Conservation (phyloP, 2,113 vertebrate genomes). For the Gopherus flavomarginatus region DNA sequence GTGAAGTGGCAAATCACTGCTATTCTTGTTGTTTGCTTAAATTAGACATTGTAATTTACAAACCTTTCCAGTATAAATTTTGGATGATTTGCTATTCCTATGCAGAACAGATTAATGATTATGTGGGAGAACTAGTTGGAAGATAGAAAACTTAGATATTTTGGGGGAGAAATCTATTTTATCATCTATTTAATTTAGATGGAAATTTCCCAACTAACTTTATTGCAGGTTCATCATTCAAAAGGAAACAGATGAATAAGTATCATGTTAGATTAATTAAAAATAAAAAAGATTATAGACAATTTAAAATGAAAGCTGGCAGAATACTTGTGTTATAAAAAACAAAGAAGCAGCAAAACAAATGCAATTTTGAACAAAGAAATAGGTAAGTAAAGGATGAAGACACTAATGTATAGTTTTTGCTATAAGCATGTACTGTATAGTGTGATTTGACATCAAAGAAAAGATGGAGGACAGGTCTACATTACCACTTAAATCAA, state of each 20-base stretch:
- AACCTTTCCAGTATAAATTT: not conserved
- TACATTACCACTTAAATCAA: too few relatives aligned
- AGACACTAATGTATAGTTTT: not conserved
- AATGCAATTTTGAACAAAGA: not conserved
- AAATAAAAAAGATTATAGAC: not conserved
- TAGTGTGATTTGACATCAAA: not conserved
- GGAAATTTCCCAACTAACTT: too few relatives aligned
- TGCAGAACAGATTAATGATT: too few relatives aligned
- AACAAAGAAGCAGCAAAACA: not conserved
- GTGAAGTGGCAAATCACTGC: not conserved
- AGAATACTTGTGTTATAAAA: not conserved
- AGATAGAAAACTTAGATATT: too few relatives aligned
- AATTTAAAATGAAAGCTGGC: constrained; percentile 29
- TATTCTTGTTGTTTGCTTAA: not conserved
- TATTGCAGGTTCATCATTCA: too few relatives aligned
- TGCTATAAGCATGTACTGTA: not conserved
- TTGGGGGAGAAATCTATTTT: too few relatives aligned
- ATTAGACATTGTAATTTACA: not conserved
- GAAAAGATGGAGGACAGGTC: not conserved
- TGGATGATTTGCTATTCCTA: not conserved
- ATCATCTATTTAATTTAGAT: too few relatives aligned
- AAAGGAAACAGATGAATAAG: constrained; percentile 13
- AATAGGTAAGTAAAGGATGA: not conserved
- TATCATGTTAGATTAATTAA: constrained; percentile 23
- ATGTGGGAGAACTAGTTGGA: too few relatives aligned